Base-by-base conservation (phyloP, 2,888 invertebrate genomes). In the Alloplasta piceator region DNA sequence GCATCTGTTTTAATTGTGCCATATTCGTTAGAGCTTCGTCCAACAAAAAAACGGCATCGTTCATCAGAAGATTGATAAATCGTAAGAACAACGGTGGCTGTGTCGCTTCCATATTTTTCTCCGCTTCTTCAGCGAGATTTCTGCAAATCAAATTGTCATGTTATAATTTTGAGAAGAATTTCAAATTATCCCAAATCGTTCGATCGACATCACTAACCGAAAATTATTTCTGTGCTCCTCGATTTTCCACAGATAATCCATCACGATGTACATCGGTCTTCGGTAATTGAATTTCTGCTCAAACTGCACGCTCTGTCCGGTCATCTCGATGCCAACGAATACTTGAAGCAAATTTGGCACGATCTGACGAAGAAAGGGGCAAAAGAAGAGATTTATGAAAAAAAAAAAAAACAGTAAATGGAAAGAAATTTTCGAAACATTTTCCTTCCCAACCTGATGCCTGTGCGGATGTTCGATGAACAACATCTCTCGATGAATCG, bases 311-410 rank as follows among this genome's bases (percentile, higher is more conserved):
- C 96, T 97, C 91, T 98, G 97, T 0, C 98, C 98, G 0, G 98
- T 98, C 97, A 98, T 97, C 93, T 99, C 98, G 81, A 99, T 99
- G 84, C 97, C 97, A n/a, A 99, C 98, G 92, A 98, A 99, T 6
- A 99, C 98, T 89, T 97, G 95, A 74, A 98, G 93, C 39, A 99
- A 93, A 89, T 96, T 96, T 58, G 95, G 94, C 9, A 97, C 96
- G 78, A 98, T 94, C 94, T 98, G 92, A 93, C 84, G 71, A 26
- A 12, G 12, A 71, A 14, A 38, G 9, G 9, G 4, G 5, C 46
- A 64, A 71, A 38, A 74, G 41, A 5, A 67, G 12, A 1, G 26
- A 39, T 60, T n/a, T 48, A 5, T 43, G 64, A 1, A 64, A 5
- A 2, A 76, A 64, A 38, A 56, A 38, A 71, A 64, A 56, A 26